Evolutionary conservation across 2,888 invertebrate genomes (phyloP).

Genomic region (Hipparchia sbordonii): DNA sequence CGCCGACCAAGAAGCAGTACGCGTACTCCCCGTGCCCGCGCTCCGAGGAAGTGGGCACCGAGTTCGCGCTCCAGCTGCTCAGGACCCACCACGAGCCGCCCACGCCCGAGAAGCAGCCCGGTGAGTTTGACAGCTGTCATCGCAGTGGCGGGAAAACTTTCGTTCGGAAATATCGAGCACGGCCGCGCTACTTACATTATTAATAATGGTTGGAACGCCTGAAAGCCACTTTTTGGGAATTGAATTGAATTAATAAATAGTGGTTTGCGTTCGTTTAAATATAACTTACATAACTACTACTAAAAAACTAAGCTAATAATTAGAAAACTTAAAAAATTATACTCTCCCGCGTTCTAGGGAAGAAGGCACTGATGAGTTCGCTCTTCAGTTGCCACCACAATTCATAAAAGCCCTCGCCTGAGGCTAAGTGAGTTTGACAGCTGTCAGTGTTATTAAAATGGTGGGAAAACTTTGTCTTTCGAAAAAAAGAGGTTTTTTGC

Average conservation of each 20-base stretch:
- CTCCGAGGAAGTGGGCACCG: slow-evolving; percentile 79
- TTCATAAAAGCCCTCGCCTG: neutral
- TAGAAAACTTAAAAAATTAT: too few relatives aligned
- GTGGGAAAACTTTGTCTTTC: neutral
- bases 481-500: too few relatives aligned
- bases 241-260: too few relatives aligned
- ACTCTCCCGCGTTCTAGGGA: too few relatives aligned
- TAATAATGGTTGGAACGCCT: too few relatives aligned
- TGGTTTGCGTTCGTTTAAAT: too few relatives aligned
- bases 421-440: neutral
- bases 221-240: too few relatives aligned
- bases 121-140: slow-evolving; percentile 24
- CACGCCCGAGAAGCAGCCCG: slow-evolving; percentile 64
- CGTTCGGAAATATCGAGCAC: slow-evolving; percentile 4
- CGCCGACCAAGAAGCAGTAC: slow-evolving; percentile 75
- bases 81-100: slow-evolving; percentile 49
- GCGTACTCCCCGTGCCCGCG: slow-evolving; percentile 78
- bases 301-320: too few relatives aligned
- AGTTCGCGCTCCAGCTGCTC: slow-evolving; percentile 68
- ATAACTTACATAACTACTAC: too few relatives aligned
- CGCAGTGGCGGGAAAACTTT: slow-evolving; percentile 43
- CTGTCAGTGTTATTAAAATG: neutral
- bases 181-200: too few relatives aligned
- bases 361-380: neutral
- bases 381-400: neutral